Evolutionary conservation across 2,113 vertebrate genomes (phyloP), one percentile per base, ranked within the genome.

Genomic region (Otis tarda): DNA sequence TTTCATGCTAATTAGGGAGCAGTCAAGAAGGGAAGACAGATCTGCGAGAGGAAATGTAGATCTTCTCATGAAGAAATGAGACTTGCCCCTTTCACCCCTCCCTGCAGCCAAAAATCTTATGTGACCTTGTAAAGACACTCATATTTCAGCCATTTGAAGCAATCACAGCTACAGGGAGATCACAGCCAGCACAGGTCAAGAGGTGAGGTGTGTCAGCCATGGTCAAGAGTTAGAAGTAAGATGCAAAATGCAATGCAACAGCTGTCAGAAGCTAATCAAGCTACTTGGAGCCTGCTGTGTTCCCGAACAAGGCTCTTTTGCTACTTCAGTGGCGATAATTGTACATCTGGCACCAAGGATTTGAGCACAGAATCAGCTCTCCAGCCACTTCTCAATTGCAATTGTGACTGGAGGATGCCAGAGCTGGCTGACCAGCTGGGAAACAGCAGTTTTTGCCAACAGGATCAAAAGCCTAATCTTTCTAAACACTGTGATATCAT

Each of bases 1-100:
- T 96, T 94, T 92, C 74, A 56, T 93, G 87, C n/a, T 94, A 97
- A 94, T 94, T 95, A 89, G 87, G 91, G 50, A 96, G 69, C 69
- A 69, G 61, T 7, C 65, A 35, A 57, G 81, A 79, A 90, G 37
- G 22, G 61, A 94, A 82, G 50, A 41, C 12, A 2, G 31, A 63
- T 41, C 61, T 35, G 33, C 6, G 11, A 82, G 75, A 85, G 22
- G 30, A 64, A 84, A 93, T 84, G 1, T 41, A 84, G 67, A 70
- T 45, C 47, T 50, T 83, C 64, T 53, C 30, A 16, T 0, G 37
- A 41, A 41, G 43, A 90, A 78, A 76, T 31, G 28, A 53, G 71
- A 28, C 39, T 67, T 90, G n/a, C 5, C 8, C 39, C 49, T 87
- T 69, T 33, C 78, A 67, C 63, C n/a, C 28, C 55, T 47, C 33